A percentile compares a stretch with the other conserved stretches of the same genome.
phyloP scores from a whole-genome alignment of 1,140 invertebrate genomes.

The Atta colombica region DNA sequence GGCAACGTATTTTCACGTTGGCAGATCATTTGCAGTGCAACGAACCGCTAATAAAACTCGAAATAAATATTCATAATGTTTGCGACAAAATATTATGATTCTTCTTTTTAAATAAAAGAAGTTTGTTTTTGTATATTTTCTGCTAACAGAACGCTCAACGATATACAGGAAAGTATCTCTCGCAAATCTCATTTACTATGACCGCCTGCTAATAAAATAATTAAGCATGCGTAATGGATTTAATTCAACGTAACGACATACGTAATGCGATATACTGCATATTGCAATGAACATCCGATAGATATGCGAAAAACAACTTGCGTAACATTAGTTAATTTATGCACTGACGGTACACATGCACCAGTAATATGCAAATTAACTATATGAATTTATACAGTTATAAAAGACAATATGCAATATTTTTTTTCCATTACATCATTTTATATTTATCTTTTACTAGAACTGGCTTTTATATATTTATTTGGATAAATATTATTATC shows the following conservation, averaged over 20 bases:
- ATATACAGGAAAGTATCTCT: not conserved
- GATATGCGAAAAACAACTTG: constrained; percentile 21
- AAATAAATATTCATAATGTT: constrained; percentile 51
- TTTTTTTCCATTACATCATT: constrained; percentile 1
- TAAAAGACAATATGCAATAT: not conserved
- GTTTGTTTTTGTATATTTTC: constrained; percentile 13
- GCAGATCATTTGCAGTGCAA: constrained; percentile 35
- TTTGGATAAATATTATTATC: not conserved
- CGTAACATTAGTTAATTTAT: constrained; percentile 64
- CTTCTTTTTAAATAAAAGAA: constrained; percentile 32
- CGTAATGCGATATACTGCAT: not conserved
- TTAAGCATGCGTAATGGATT: constrained; percentile 29
- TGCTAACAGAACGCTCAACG: not conserved
- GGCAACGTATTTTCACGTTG: constrained; percentile 46
- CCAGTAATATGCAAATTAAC: constrained; percentile 39
- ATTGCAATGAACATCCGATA: constrained; percentile 1
- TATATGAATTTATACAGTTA: constrained; percentile 7
- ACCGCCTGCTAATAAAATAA: constrained; percentile 44
- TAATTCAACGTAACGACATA: constrained; percentile 36
- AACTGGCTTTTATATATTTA: too few relatives aligned
- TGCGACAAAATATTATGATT: constrained; percentile 35
- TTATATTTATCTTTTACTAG: not conserved
- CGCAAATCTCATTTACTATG: constrained; percentile 5
- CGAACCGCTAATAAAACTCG: constrained; percentile 58
- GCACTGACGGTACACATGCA: constrained; percentile 6